Evolutionary conservation across 2,113 vertebrate genomes (phyloP).

Genomic region (Pteropus alecto): DNA sequence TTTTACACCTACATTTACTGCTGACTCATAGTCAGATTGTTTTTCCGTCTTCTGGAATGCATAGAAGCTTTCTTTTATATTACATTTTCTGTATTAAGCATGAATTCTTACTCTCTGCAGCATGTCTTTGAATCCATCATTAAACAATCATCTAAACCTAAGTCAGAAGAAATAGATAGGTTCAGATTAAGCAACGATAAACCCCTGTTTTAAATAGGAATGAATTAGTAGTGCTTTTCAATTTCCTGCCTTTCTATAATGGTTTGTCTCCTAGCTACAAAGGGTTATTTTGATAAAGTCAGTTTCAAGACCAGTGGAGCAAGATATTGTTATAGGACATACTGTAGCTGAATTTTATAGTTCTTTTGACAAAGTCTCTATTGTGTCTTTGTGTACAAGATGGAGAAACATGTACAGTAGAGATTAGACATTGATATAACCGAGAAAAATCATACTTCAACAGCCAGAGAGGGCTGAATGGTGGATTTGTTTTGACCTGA

Average conservation of each 20-base stretch:
- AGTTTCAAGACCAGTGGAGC: slow-evolving; percentile 59
- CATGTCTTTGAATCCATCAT: background rate
- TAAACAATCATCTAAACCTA: slow-evolving; percentile 22
- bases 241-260: background rate
- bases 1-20: background rate
- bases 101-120: background rate
- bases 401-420: background rate
- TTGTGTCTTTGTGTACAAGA: background rate
- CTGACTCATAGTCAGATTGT: background rate
- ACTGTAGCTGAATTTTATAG: slow-evolving; percentile 18
- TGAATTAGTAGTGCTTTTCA: slow-evolving; percentile 6
- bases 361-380: slow-evolving; percentile 31
- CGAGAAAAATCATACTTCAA: background rate
- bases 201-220: background rate
- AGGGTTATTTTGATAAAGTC: slow-evolving; percentile 54
- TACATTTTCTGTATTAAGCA: background rate
- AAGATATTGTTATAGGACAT: slow-evolving; percentile 37
- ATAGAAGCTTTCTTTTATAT: background rate
- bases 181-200: background rate
- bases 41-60: background rate
- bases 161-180: background rate
- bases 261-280: slow-evolving; percentile 12
- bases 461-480: background rate
- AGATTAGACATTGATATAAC: background rate
- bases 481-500: background rate